phyloP scores from a whole-genome alignment of 2,888 invertebrate genomes.

The Agrochola litura region DNA sequence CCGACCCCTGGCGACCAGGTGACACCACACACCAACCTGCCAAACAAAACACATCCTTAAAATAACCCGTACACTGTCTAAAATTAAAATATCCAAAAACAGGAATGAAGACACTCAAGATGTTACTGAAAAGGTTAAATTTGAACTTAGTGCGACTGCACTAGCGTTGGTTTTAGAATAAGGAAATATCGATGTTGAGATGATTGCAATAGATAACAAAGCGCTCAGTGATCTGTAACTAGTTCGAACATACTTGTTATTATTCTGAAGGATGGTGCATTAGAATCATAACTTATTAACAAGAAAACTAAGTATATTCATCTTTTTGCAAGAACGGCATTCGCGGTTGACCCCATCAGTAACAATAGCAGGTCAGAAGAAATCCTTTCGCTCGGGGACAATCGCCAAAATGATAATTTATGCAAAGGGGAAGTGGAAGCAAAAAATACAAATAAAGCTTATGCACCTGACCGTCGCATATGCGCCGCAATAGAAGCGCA shows the following conservation, averaged over 20 bases:
- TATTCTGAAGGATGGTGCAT: constrained; percentile 52
- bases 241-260: constrained; percentile 75
- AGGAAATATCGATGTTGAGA: constrained; percentile 69
- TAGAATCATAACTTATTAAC: background rate
- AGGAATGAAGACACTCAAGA: constrained; percentile 70
- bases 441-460: constrained; percentile 88
- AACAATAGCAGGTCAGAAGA: constrained; percentile 49
- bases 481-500: constrained; percentile 73
- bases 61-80: constrained; percentile 20
- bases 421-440: constrained; percentile 89
- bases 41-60: constrained; percentile 70
- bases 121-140: constrained; percentile 70
- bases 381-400: constrained; percentile 68
- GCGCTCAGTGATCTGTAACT: constrained; percentile 86
- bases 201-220: constrained; percentile 85
- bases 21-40: constrained; percentile 69
- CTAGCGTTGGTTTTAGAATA: constrained; percentile 73
- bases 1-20: constrained; percentile 84
- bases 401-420: constrained; percentile 87
- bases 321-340: background rate
- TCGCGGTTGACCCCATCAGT: constrained; percentile 20
- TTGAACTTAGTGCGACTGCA: constrained; percentile 72
- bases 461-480: constrained; percentile 86
- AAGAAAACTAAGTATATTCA: background rate
- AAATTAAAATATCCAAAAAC: constrained; percentile 37